Evolutionary conservation across 2,888 invertebrate genomes (phyloP), one percentile per base, ranked within the genome.

Genomic region (Brassicogethes aeneus): DNA sequence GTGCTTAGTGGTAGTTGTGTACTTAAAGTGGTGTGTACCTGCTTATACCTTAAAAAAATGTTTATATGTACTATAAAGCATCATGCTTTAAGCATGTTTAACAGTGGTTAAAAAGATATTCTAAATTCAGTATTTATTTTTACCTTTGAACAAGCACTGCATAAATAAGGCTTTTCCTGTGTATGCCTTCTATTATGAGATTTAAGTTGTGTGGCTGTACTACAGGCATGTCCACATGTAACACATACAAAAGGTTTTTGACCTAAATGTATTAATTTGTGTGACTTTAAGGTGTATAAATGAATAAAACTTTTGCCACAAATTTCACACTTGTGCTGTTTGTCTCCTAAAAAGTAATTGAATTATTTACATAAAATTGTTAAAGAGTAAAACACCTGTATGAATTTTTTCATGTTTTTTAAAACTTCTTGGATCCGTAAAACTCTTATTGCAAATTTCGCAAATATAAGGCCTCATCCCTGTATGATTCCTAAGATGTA

Each of bases 361-460:
- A 2, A 16, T 32, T 23, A 17, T n/a, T 16, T 8, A 15, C 33
- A 14, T 17, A 7, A 23, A 23, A 23, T 23, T 23, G 5, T 23
- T 23, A 23, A 7, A 10, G 10, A 7, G 5, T 5, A 10, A 45
- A 29, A 29, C 41, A 56, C 59, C 59, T 42, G 46, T 43, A 44
- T 59, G 59, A 30, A 59, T 56, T 47, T 59, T 59, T 37, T 53
- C 50, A 39, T 59, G 59, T 41, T 52, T 59, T 8, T 48, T 45
- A 34, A 54, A 52, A 43, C 54, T 55, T 44, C 58, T 43, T 14
- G 51, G 53, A 42, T 59, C 57, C n/a, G 52, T 50, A 42, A 56
- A 60, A 36, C 50, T 44, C 47, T 60, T 59, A 8, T 50, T 44
- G 40, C 59, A 60, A 13, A 44, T 41, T 35, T 43, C 37, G 40